Conservation (phyloP, 2,113 vertebrate species). For the Martes martes region DNA sequence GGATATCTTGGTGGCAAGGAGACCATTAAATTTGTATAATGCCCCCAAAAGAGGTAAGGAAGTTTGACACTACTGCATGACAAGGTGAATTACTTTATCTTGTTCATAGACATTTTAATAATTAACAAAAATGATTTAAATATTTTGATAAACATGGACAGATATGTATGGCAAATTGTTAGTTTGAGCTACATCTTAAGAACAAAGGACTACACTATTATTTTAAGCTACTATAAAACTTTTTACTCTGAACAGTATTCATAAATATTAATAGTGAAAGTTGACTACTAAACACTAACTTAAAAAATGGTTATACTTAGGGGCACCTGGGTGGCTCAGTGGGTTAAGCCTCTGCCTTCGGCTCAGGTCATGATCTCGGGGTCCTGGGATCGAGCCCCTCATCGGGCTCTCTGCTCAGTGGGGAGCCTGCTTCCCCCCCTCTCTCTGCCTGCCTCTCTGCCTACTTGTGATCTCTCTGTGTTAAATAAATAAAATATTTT, state of each 20-base stretch:
- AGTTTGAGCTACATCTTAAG: neutral
- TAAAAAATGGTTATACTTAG: neutral
- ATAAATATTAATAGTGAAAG: neutral
- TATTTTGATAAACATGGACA: neutral
- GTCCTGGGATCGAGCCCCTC: too few relatives aligned
- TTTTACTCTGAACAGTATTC: neutral
- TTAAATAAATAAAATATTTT: too few relatives aligned
- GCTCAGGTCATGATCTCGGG: too few relatives aligned
- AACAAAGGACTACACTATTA: neutral
- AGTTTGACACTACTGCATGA: neutral
- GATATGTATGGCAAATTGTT: neutral
- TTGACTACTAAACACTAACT: neutral
- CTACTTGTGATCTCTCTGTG: too few relatives aligned
- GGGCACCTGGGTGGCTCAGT: too few relatives aligned
- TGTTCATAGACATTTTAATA: neutral
- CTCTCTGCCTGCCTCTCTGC: too few relatives aligned
- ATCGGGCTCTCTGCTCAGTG: too few relatives aligned
- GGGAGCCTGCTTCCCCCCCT: too few relatives aligned
- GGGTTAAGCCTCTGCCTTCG: too few relatives aligned
- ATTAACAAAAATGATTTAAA: neutral
- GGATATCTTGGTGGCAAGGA: neutral
- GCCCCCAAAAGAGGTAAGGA: neutral
- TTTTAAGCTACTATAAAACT: neutral
- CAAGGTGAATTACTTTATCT: neutral
- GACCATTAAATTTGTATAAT: neutral